Percentiles rank a stretch among this genome's conserved stretches.
phyloP scores from a whole-genome alignment of 2,113 vertebrate species.

The Siphamia tubifer region DNA sequence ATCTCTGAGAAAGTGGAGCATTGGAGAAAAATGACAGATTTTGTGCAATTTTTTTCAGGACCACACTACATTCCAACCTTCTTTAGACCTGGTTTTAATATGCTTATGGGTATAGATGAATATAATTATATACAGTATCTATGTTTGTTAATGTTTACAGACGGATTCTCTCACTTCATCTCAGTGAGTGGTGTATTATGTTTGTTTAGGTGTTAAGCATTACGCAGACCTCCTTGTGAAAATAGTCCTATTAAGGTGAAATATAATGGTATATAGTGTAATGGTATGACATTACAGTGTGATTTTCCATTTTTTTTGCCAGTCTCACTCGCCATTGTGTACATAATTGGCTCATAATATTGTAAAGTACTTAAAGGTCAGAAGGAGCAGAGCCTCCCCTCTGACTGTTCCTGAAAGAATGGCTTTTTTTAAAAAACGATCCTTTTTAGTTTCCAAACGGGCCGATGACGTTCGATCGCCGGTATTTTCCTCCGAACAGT shows the following conservation, averaged over 20 bases:
- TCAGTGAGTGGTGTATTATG: conserved; percentile 71
- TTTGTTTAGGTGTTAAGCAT: conserved; percentile 75
- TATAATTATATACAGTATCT: conserved; percentile 82
- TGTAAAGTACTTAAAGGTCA: conserved; percentile 71
- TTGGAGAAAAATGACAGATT: conserved; percentile 24
- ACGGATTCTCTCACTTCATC: conserved; percentile 74
- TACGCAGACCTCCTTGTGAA: conserved; percentile 76
- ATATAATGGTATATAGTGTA: conserved; percentile 77
- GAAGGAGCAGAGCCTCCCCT: conserved; percentile 32
- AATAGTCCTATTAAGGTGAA: conserved; percentile 78
- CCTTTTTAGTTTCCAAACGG: conserved; percentile 22
- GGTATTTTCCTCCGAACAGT: conserved; percentile 41
- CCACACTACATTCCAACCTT: conserved; percentile 78
- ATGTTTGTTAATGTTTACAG: conserved; percentile 82
- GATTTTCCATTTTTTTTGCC: conserved; percentile 71
- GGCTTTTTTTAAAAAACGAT: conserved; percentile 42
- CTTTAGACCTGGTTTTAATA: conserved; percentile 78
- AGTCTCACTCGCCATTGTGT: conserved; percentile 72
- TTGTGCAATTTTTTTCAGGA: conserved; percentile 72
- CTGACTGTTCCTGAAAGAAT: conserved; percentile 45
- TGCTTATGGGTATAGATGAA: conserved; percentile 78
- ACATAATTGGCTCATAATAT: conserved; percentile 75
- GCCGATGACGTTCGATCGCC: not conserved
- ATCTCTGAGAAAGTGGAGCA: conserved; percentile 1
- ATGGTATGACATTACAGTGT: conserved; percentile 76